A percentile compares a stretch with the other conserved stretches of the same genome.
These are phyloP conservation scores for Drosophila parabipectinata DNA, from an alignment of 1,140 invertebrate species.

Conservation along the genomic window DNA sequence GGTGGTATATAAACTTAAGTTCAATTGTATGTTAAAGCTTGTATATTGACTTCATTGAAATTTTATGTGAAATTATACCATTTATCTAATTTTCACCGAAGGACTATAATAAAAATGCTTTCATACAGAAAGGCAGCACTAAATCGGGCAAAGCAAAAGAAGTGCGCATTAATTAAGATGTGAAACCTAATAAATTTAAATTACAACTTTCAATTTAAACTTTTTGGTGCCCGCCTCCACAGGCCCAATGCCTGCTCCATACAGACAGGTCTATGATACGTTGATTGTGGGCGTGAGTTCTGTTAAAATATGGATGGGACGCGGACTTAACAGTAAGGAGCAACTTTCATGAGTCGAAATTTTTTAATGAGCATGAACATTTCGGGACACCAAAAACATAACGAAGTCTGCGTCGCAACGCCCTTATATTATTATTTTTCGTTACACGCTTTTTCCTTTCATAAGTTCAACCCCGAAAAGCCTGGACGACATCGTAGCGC, in stretches of 20 bases:
- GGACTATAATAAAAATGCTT: not conserved
- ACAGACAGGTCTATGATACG: conserved; percentile 44
- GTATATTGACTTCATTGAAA: no score
- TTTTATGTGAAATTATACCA: no score
- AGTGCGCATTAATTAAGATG: conserved; percentile 81
- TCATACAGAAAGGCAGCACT: not conserved
- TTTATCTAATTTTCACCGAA: not conserved
- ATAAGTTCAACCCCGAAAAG: conserved; percentile 47
- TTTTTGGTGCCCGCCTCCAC: conserved; percentile 64
- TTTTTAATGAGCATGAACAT: conserved; percentile 82
- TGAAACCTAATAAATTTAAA: conserved; percentile 82
- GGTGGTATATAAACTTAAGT: no score
- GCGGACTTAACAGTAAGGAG: not conserved
- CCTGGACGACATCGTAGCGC: conserved; percentile 58
- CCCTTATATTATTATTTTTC: conserved; percentile 26
- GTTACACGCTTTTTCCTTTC: conserved; percentile 7
- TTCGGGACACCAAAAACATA: conserved; percentile 52
- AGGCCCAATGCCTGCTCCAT: not conserved
- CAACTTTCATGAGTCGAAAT: conserved; percentile 72
- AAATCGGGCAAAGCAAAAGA: conserved; percentile 4
- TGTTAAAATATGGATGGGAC: no score
- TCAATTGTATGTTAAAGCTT: no score
- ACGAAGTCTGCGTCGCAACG: conserved; percentile 40
- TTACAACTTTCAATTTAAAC: conserved; percentile 81
- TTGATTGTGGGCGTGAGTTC: conserved; percentile 10